Percentiles rank a stretch among this genome's conserved stretches.
phyloP scores from a whole-genome alignment of 2,888 invertebrate genomes.

The Heterodera filipjevi region DNA sequence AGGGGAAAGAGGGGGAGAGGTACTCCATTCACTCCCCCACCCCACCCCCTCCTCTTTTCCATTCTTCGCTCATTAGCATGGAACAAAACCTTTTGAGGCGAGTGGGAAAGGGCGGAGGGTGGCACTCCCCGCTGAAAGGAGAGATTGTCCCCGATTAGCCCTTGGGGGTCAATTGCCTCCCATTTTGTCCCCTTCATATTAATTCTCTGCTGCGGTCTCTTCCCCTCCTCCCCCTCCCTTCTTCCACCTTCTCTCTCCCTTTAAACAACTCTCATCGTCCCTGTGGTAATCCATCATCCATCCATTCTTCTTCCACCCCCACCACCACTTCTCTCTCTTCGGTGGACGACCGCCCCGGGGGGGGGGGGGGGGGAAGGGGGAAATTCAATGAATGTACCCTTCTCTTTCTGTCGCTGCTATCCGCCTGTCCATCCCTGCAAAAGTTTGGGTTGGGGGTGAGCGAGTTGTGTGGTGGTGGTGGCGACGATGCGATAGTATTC shows the following conservation, averaged over 20 bases:
- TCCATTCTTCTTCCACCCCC: constrained; percentile 12
- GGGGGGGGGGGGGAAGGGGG: neutral
- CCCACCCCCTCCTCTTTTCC: neutral
- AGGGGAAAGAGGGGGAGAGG: neutral
- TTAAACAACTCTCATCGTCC: constrained; percentile 20
- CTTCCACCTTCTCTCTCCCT: neutral
- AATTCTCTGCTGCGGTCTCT: constrained; percentile 7
- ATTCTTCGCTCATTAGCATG: constrained; percentile 7
- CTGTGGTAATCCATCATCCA: constrained; percentile 29
- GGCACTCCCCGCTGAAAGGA: neutral
- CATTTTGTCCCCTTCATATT: neutral
- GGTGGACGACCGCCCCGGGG: constrained; percentile 5
- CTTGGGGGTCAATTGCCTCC: constrained; percentile 11
- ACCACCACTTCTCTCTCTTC: neutral
- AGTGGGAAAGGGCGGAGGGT: neutral
- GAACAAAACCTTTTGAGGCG: constrained; percentile 3
- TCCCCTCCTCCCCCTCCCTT: neutral
- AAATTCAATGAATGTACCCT: neutral
- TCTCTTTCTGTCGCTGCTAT: neutral
- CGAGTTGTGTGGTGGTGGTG: constrained; percentile 7
- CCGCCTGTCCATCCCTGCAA: constrained; percentile 7
- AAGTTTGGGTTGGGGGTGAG: constrained; percentile 19
- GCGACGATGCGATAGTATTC: neutral
- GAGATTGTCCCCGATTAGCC: constrained; percentile 12
- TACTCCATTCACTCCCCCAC: neutral